Evolutionary conservation across 1,140 invertebrate genomes (phyloP), one percentile per base, ranked within the genome.

Genomic region (Drosophila pandora): DNA sequence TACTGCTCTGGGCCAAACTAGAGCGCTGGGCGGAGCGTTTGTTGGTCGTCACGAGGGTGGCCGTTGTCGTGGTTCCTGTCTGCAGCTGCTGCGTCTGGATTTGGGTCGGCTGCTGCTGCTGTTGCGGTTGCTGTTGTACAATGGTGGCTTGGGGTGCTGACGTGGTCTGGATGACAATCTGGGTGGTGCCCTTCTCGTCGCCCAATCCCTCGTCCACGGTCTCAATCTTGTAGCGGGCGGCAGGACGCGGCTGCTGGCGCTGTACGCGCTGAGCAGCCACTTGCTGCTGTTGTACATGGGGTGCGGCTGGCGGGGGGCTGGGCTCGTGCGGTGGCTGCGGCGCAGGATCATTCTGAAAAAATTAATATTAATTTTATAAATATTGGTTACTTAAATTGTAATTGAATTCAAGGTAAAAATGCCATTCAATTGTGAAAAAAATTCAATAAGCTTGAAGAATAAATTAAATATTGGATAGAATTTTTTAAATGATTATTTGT

Each of bases 161-260:
- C 39, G 88, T 76, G 57, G 90, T 91, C 64, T 91, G 90, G 52
- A 91, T 90, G 34, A 91, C 90, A 47, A 91, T 91, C 62, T 91
- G 90, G 55, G 88, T 90, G 17, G 91, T 85, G 34, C 80, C 84
- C 63, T 91, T 85, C n/a, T 89, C 83, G 10, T 88, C 77, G 52
- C 91, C 90, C 54, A 84, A 32, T 17, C 79, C 82, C 70, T 91
- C 91, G 22, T 92, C 91, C 48, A 91, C 77, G n/a, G 91, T 90
- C 52, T 92, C 91, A 28, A 92, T 88, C 75, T 92, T 92, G 55
- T 91, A 92, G 37, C 75, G 68, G 17, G 83, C 79, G 13, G 83
- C 71, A 32, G 83, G 32, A 39, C 79, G 75, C 21, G 75, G 75
- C 53, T 88, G 83, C 69, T 88, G 83, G 45, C 83, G 83, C 61